These are phyloP conservation scores for Lamprologus callipterus DNA, from an alignment of 2,113 vertebrate species.

Conservation along the genomic window DNA sequence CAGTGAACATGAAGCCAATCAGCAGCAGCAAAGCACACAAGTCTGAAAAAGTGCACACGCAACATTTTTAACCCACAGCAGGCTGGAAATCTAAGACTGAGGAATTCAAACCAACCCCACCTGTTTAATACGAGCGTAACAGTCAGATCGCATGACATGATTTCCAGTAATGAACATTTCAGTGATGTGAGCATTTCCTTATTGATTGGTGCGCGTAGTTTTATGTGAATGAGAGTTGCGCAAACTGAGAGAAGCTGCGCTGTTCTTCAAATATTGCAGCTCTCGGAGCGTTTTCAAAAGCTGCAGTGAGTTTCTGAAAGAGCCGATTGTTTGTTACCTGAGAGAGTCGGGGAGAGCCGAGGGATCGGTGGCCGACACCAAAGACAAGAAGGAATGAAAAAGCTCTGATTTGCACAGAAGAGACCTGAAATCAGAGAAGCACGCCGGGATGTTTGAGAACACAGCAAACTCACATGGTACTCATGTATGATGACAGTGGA, in stretches of 20 bases:
- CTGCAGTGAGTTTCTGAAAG: neutral
- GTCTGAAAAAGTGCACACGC: neutral
- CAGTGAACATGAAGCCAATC: neutral
- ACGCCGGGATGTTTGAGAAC: neutral
- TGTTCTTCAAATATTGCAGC: neutral
- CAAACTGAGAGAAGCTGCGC: neutral
- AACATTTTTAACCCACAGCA: neutral
- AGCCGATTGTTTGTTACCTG: slow-evolving; percentile 67
- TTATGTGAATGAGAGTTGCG: neutral
- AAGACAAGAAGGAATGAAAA: slow-evolving; percentile 80
- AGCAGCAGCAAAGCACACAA: neutral
- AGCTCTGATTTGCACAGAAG: slow-evolving; percentile 87
- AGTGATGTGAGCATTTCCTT: neutral
- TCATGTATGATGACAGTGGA: neutral
- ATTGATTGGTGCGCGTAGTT: neutral
- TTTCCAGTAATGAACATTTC: neutral
- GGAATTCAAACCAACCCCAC: neutral
- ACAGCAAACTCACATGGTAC: neutral
- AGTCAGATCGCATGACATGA: fast-evolving
- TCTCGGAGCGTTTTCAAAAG: neutral
- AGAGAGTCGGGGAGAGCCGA: slow-evolving; percentile 77
- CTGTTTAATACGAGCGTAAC: neutral
- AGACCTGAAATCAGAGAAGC: slow-evolving; percentile 72
- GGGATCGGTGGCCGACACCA: slow-evolving; percentile 71
- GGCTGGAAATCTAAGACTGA: neutral